Conservation (phyloP, 2,888 invertebrate species). For the Agriopis leucophaearia region DNA sequence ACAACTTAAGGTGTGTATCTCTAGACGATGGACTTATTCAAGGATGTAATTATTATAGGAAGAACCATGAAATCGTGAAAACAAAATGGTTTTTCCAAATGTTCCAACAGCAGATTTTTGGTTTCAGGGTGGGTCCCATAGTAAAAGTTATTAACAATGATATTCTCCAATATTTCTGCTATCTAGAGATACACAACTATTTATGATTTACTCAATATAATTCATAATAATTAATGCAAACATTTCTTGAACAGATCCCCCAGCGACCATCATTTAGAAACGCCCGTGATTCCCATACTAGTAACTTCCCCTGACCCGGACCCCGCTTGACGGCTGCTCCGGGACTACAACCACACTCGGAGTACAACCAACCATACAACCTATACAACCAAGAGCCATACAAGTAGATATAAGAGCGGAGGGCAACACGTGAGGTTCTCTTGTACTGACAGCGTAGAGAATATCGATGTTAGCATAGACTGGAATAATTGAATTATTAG, state of each 20-base stretch:
- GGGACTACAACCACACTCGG: conserved; percentile 42
- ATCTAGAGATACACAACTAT: no score
- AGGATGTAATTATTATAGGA: no score
- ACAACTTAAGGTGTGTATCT: no score
- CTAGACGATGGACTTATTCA: no score
- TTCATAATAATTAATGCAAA: neutral
- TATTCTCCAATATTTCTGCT: no score
- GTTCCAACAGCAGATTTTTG: no score
- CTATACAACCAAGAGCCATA: conserved; percentile 15
- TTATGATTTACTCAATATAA: neutral
- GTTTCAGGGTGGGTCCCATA: no score
- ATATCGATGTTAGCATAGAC: conserved; percentile 49
- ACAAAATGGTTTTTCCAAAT: no score
- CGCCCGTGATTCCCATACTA: conserved; percentile 75
- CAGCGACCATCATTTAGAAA: conserved; percentile 67
- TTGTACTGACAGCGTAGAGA: conserved; percentile 55
- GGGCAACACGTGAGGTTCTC: conserved; percentile 58
- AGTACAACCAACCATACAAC: conserved; percentile 20
- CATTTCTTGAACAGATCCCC: conserved; percentile 63
- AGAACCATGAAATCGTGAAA: no score
- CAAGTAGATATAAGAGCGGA: conserved; percentile 31
- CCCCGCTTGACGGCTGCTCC: conserved; percentile 65
- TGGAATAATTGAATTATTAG: conserved; percentile 39
- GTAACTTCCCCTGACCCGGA: conserved; percentile 75
- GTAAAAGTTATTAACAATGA: no score